phyloP scores from a whole-genome alignment of 2,797 vertebrate genomes.

The Microcaecilia unicolor region DNA sequence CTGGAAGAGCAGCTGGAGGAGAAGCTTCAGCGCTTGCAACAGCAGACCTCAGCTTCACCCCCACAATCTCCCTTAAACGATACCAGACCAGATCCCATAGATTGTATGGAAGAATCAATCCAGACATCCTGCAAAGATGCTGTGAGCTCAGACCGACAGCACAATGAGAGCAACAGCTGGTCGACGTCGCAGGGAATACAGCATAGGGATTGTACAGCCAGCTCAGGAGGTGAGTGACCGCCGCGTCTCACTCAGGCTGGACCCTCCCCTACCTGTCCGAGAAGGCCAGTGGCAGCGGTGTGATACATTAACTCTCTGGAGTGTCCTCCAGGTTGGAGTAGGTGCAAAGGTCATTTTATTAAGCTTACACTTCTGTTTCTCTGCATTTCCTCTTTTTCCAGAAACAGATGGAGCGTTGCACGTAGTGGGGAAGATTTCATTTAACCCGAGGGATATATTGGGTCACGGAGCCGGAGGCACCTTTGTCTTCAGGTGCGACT shows the following conservation, averaged over 20 bases:
- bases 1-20: constrained; percentile 56
- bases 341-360: too few relatives aligned
- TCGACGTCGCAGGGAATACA: not conserved
- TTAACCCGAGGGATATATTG: constrained; percentile 71
- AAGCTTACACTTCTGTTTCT: too few relatives aligned
- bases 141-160: too few relatives aligned
- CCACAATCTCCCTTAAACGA: too few relatives aligned
- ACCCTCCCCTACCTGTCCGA: too few relatives aligned
- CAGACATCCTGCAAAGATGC: too few relatives aligned
- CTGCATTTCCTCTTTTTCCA: constrained; percentile 20
- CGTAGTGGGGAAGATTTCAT: constrained; percentile 86
- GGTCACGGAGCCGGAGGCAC: constrained; percentile 87
- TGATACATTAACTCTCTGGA: too few relatives aligned
- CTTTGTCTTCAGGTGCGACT: constrained; percentile 78
- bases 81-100: too few relatives aligned
- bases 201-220: fast-evolving
- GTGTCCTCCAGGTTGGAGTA: too few relatives aligned
- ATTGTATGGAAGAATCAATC: not conserved
- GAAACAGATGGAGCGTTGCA: constrained; percentile 49
- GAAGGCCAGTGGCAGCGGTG: not conserved
- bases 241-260: too few relatives aligned
- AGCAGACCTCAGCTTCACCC: constrained; percentile 15
- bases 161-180: constrained; percentile 5
- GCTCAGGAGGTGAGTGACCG: not conserved
- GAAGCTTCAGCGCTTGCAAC: constrained; percentile 48